phyloP scores from a whole-genome alignment of 2,113 vertebrate genomes.

The Tachysurus vachellii region DNA sequence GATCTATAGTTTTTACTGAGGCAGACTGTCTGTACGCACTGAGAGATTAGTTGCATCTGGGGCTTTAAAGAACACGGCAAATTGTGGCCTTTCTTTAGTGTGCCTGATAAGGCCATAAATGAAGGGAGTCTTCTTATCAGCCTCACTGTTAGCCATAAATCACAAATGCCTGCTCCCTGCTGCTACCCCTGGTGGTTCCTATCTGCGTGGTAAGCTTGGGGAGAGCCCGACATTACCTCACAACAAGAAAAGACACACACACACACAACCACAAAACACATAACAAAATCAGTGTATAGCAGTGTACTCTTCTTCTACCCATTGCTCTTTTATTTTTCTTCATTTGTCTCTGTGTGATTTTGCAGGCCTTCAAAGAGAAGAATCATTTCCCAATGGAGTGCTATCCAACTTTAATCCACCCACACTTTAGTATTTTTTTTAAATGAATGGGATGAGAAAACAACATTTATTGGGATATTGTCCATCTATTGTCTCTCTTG shows the following conservation, averaged over 20 bases:
- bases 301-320: background rate
- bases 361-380: conserved; percentile 64
- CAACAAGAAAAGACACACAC: conserved; percentile 64
- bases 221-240: conserved; percentile 70
- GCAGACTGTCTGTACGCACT: conserved; percentile 76
- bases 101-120: conserved; percentile 78
- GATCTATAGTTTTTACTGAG: conserved; percentile 76
- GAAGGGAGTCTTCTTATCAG: conserved; percentile 80
- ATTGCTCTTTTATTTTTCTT: conserved; percentile 51
- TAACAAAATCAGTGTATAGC: conserved; percentile 6
- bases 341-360: conserved; percentile 54
- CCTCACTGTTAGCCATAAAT: conserved; percentile 77
- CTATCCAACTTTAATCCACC: conserved; percentile 76
- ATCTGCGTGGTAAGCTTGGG: conserved; percentile 73
- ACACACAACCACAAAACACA: background rate
- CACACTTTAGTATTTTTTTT: conserved; percentile 65
- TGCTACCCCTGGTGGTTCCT: conserved; percentile 76
- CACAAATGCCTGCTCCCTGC: conserved; percentile 74
- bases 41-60: conserved; percentile 81
- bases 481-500: conserved; percentile 70
- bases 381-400: conserved; percentile 66
- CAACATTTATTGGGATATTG: conserved; percentile 75
- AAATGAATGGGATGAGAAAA: conserved; percentile 66
- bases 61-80: conserved; percentile 81
- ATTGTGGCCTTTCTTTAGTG: conserved; percentile 82